Base-by-base conservation (phyloP, 2,888 invertebrate species). In the Monopis laevigella region DNA sequence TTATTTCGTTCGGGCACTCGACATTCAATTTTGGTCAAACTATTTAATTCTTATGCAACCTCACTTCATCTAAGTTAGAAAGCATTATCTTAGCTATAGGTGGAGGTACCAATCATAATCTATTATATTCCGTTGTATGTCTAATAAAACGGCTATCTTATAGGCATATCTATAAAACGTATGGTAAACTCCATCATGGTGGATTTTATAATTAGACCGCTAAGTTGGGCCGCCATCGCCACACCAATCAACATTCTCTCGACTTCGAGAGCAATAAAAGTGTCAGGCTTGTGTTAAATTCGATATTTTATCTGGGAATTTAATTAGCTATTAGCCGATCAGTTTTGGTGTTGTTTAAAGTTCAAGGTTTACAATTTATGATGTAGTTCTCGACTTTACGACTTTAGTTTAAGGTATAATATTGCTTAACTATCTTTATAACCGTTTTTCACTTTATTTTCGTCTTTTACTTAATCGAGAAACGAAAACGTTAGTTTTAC, bases 281-380 rank as follows among this genome's bases (percentile, higher is more conserved):
- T 42, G 42, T 45, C 45, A 41, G 30, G 19, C 34, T 28, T 40
- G 34, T 43, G 38, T 43, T 45, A 39, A 39, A 41, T 45, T 24
- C 38, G 40, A 45, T 43, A 45, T 45, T 45, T 45, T 44, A 45
- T 42, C 42, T 36, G 30, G 39, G 38, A 34, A 45, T 42, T 45
- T 42, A 45, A 45, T 45, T 42, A 45, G 42, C 45, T 42, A 36
- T 28, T 27, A 40, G 38, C 19, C 30, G 40, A 40, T 40, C 42
- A 30, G 40, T 42, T 30, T 40, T 40, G 40, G 40, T 28, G 40
- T 24, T 40, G 28, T 40, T 12, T 40, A 40, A 40, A 40, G 40
- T 40, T 40, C 40, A 40, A 40, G 40, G 29, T 16, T 17, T 18
- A 11, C 17, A 28, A 40, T 29, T 40, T 40, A 29, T 19, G 40